Base-by-base conservation (phyloP, 53 echinoderm and acorn worm genomes). In the Paelopatides confundens region DNA sequence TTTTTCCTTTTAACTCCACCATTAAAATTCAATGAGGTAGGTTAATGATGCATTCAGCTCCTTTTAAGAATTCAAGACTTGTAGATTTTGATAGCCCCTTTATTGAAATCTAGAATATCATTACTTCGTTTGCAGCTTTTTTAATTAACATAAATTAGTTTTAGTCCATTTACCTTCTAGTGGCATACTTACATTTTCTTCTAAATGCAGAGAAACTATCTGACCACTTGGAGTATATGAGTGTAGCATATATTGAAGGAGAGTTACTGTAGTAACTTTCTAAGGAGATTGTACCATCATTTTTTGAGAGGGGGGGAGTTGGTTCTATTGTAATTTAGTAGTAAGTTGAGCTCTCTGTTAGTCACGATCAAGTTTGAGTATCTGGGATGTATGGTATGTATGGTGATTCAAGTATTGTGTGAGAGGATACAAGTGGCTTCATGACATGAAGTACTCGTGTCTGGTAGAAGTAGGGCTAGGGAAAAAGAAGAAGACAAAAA, bases 1-100 rank as follows among this genome's bases (percentile, higher is more conserved):
- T 17, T 37, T 74, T 71, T 74, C 74, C 74, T 74, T 74, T 74
- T 74, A 74, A 74, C 74, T 9, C 23, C n/a, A 40, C n/a, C 58
- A 58, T 74, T 74, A 74, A 74, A 74, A 74, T 74, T 74, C 74
- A 74, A 28, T 27, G 40, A 74, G 74, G 21, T 46, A 14, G 27
- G 39, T 24, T 74, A 74, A 74, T 74, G 74, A 74, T 74, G 47
- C 74, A 39, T 26, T 29, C 13, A 46, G 46, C 39, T 27, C 47
- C 46, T 28, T 36, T 68, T 46, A 15, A 46, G 27, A 46, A 15
- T 21, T 46, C 29, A 40, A 12, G 74, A 46, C 24, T 23, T 26
- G 21, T 4, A 58, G 58, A 21, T 21, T 58, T 4, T 3, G n/a
- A 58, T 6, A 58, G 21, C 26, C 24, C 58, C n/a, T 58, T 58